These are phyloP conservation scores for Hormaphis cornu DNA, from an alignment of 1,140 invertebrate species.

Conservation along the genomic window DNA sequence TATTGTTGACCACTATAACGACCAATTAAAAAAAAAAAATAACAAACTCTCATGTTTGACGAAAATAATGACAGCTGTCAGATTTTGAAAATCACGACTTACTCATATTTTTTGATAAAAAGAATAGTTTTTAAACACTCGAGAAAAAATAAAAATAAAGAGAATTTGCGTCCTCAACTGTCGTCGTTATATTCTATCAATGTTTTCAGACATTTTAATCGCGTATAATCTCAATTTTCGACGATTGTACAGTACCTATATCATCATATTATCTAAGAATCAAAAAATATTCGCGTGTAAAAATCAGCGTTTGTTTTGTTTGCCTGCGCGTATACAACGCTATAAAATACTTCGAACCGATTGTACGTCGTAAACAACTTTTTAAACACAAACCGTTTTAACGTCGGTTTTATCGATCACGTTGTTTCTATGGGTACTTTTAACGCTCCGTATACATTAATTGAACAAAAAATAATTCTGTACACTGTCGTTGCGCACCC, in stretches of 20 bases:
- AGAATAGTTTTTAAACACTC: too few relatives aligned
- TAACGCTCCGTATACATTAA: background rate
- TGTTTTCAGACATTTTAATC: too few relatives aligned
- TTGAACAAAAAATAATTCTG: too few relatives aligned
- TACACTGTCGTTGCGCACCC: background rate
- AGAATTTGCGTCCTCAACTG: too few relatives aligned
- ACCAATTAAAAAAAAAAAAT: constrained; percentile 1
- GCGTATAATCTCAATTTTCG: too few relatives aligned
- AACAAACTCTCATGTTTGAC: background rate
- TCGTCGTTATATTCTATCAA: too few relatives aligned
- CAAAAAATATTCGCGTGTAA: too few relatives aligned
- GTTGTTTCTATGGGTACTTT: too few relatives aligned
- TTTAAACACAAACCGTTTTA: constrained; percentile 3
- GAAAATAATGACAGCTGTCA: background rate
- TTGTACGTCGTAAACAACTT: constrained; percentile 14
- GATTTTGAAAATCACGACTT: background rate
- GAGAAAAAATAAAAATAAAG: too few relatives aligned
- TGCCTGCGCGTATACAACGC: background rate
- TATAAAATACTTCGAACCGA: background rate
- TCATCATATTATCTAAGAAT: too few relatives aligned
- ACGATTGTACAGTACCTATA: too few relatives aligned
- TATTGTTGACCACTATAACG: background rate
- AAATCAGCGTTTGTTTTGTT: too few relatives aligned
- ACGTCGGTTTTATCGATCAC: background rate
- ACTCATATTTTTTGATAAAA: background rate